Percentiles rank a stretch among this genome's conserved stretches.
phyloP scores from a whole-genome alignment of 2,113 vertebrate species.

The Climacteris rufus region DNA sequence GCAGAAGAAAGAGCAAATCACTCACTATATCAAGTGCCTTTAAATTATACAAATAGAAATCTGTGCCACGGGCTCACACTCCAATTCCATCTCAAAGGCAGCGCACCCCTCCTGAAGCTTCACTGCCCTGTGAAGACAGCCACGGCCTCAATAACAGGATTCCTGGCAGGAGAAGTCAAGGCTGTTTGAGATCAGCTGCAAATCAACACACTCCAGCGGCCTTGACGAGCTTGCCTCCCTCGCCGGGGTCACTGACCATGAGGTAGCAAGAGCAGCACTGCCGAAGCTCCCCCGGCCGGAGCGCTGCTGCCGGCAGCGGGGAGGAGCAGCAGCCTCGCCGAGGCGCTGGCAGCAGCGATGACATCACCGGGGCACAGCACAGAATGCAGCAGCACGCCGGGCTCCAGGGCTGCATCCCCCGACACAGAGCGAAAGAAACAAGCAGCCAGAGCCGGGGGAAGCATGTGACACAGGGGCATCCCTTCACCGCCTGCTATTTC shows the following conservation, averaged over 20 bases:
- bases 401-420: not conserved
- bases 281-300: not conserved
- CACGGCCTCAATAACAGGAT: not conserved
- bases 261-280: not conserved
- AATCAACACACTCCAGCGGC: not conserved
- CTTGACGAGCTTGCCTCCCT: not conserved
- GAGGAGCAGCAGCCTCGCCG: not conserved
- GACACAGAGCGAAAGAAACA: not conserved
- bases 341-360: constrained; percentile 32
- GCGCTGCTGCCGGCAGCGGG: not conserved
- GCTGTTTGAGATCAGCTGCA: not conserved
- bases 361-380: constrained; percentile 51
- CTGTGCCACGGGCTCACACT: not conserved
- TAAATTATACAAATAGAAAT: not conserved
- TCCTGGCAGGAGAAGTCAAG: not conserved
- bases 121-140: not conserved
- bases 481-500: not conserved
- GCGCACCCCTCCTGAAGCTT: not conserved
- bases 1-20: not conserved
- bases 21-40: not conserved
- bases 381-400: not conserved
- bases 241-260: not conserved
- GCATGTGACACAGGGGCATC: not conserved
- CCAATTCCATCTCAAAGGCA: not conserved
- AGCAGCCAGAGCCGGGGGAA: not conserved